Evolutionary conservation across 2,888 invertebrate species (phyloP).

Genomic region (Drosophila cracens): DNA sequence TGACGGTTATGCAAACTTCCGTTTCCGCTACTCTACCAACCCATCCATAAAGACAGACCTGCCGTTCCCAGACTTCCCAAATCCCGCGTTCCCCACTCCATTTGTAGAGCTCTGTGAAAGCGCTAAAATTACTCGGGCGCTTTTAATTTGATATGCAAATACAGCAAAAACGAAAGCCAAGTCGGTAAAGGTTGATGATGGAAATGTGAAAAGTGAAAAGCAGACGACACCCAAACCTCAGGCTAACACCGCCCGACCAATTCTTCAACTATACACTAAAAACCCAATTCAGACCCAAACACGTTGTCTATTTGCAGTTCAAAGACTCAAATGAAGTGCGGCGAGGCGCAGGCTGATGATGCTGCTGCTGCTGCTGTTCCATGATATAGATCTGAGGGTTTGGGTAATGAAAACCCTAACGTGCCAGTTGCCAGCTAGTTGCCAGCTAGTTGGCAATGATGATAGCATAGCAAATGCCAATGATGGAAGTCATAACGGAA

Average conservation of each 20-base stretch:
- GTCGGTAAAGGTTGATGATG: slow-evolving; percentile 78
- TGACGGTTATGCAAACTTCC: slow-evolving; percentile 68
- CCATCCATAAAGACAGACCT: slow-evolving; percentile 31
- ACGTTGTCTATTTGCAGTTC: slow-evolving; percentile 78
- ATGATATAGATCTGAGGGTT: slow-evolving; percentile 26
- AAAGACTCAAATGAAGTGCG: slow-evolving; percentile 78
- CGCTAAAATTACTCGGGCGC: slow-evolving; percentile 79
- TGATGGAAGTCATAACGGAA: slow-evolving; percentile 67
- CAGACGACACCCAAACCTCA: slow-evolving; percentile 55
- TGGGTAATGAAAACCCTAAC: slow-evolving; percentile 52
- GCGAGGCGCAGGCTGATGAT: slow-evolving; percentile 23
- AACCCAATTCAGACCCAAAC: slow-evolving; percentile 50
- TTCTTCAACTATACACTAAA: slow-evolving; percentile 21
- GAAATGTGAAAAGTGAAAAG: slow-evolving; percentile 80
- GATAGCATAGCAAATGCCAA: slow-evolving; percentile 55
- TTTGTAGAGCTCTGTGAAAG: slow-evolving; percentile 60
- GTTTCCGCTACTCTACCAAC: slow-evolving; percentile 49
- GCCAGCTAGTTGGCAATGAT: slow-evolving; percentile 42
- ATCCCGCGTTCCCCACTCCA: slow-evolving; percentile 17
- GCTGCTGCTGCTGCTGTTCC: slow-evolving; percentile 7
- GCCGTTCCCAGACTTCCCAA: not conserved
- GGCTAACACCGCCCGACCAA: slow-evolving; percentile 1
- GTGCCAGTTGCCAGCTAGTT: slow-evolving; percentile 54
- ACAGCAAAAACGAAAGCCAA: slow-evolving; percentile 79
- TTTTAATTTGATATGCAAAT: slow-evolving; percentile 81